Conservation (phyloP, 2,797 vertebrate genomes). For the Thunnus albacares region DNA sequence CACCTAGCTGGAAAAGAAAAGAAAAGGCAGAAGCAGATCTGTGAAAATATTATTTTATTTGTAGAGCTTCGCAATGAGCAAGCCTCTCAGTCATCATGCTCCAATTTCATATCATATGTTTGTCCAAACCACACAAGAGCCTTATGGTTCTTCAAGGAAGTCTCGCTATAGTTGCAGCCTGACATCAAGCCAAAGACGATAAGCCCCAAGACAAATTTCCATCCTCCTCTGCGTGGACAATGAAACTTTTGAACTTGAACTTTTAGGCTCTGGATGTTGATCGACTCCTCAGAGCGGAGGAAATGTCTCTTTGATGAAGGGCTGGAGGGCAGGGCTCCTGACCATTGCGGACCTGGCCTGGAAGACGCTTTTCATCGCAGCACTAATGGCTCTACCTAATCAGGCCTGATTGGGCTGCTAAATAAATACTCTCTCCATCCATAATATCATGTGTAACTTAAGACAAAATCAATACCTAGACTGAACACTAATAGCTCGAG, state of each 20-base stretch:
- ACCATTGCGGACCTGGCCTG: conserved; percentile 75
- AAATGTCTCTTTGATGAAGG: conserved; percentile 74
- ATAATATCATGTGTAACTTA: conserved; percentile 78
- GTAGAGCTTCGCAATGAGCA: conserved; percentile 82
- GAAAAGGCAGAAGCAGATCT: conserved; percentile 84
- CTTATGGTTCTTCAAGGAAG: conserved; percentile 81
- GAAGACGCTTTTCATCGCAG: conserved; percentile 81
- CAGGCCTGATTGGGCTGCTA: conserved; percentile 82
- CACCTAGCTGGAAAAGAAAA: conserved; percentile 68
- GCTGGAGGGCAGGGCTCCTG: conserved; percentile 73
- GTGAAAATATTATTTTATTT: conserved; percentile 92
- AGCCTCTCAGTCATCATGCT: conserved; percentile 85
- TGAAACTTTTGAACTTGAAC: conserved; percentile 76
- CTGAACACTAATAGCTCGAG: conserved; percentile 70
- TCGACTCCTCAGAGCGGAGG: conserved; percentile 67
- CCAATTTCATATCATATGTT: conserved; percentile 85
- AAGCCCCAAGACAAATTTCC: conserved; percentile 79
- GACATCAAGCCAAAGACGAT: conserved; percentile 81
- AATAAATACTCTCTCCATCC: conserved; percentile 80
- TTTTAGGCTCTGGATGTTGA: conserved; percentile 65
- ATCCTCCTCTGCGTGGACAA: conserved; percentile 68
- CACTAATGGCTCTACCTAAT: conserved; percentile 82
- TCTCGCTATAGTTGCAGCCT: conserved; percentile 74
- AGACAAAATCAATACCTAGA: conserved; percentile 81
- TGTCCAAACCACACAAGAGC: conserved; percentile 88